Evolutionary conservation across 2,113 vertebrate species (phyloP), one percentile per base, ranked within the genome.

Genomic region (Otolemur garnettii): DNA sequence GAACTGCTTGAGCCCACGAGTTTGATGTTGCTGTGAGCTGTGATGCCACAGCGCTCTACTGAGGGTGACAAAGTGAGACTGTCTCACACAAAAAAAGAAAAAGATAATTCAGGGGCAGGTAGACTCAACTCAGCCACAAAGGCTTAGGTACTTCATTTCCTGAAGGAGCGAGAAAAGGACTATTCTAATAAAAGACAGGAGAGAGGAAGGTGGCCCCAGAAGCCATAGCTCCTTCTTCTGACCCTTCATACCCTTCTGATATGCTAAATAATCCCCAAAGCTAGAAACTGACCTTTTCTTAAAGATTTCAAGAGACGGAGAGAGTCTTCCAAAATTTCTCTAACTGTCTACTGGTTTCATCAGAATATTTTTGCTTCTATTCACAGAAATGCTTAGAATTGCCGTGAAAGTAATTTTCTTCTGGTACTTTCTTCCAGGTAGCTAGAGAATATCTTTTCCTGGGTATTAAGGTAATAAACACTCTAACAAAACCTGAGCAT

Each of bases 291-390:
- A 33, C 3, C 8, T 85, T 75, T 72, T 71, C 85, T 84, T 64
- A 66, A 90, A 72, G 33, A 78, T 82, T 80, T 93, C 92, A 84
- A 87, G 77, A 60, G 30, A 86, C 90, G 78, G 19, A 19, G 64
- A 60, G 18, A 19, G 7, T 55, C 68, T 84, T 79, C 62, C 50
- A 92, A 77, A 88, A 28, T 81, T 4, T 86, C 72, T 55, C 24
- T 33, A 71, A 21, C 10, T 55, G 83, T 26, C 62, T 30, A 12
- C 8, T 68, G n/a, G 8, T 21, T 69, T 66, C 83, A 55, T 64
- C 50, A 55, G 17, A 64, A 78, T 9, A 5, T 35, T 92, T 92
- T 91, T 33, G 30, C n/a, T 2, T 81, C 38, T 6, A 28, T 35
- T 85, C 19, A 72, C 26, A 21, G 15, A 78, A 83, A 38, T 89